Evolutionary conservation across 2,797 vertebrate genomes (phyloP).

Genomic region (Cetoscarus ocellatus): DNA sequence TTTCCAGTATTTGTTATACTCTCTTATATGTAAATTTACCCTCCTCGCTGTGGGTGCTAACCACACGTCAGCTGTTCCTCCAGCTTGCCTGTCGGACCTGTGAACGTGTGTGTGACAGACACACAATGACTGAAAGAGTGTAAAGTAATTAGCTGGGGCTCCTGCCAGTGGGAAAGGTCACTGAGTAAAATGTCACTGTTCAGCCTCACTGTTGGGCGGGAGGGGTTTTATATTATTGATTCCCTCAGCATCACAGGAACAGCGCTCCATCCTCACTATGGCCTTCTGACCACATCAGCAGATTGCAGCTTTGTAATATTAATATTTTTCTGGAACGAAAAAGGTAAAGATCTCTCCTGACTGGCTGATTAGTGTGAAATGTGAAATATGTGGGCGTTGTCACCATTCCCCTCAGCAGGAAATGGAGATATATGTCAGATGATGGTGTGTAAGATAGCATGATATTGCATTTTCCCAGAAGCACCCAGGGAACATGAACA

Average conservation of each 20-base stretch:
- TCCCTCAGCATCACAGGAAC: slow-evolving; percentile 18
- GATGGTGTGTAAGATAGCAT: slow-evolving; percentile 83
- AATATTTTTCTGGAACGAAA: slow-evolving; percentile 70
- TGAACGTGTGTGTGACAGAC: slow-evolving; percentile 58
- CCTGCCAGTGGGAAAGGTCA: slow-evolving; percentile 67
- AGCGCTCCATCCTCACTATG: slow-evolving; percentile 18
- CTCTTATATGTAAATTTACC: neutral
- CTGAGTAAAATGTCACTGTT: slow-evolving; percentile 71
- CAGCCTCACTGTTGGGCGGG: slow-evolving; percentile 31
- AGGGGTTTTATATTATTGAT: slow-evolving; percentile 16
- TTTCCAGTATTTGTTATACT: neutral
- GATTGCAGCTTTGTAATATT: slow-evolving; percentile 67
- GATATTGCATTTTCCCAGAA: slow-evolving; percentile 80
- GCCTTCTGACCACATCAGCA: slow-evolving; percentile 40
- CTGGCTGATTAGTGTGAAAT: slow-evolving; percentile 72
- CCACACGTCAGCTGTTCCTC: slow-evolving; percentile 45
- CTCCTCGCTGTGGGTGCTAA: slow-evolving; percentile 17
- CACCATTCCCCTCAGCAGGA: slow-evolving; percentile 69
- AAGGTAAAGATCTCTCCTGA: slow-evolving; percentile 65
- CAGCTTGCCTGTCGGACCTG: slow-evolving; percentile 23
- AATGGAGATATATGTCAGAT: slow-evolving; percentile 79
- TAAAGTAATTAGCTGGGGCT: slow-evolving; percentile 68
- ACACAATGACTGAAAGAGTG: slow-evolving; percentile 66
- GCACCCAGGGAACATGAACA: slow-evolving; percentile 60
- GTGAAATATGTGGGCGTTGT: slow-evolving; percentile 68